Evolutionary conservation across 2,113 vertebrate species (phyloP).

Genomic region (Bombycilla garrulus): DNA sequence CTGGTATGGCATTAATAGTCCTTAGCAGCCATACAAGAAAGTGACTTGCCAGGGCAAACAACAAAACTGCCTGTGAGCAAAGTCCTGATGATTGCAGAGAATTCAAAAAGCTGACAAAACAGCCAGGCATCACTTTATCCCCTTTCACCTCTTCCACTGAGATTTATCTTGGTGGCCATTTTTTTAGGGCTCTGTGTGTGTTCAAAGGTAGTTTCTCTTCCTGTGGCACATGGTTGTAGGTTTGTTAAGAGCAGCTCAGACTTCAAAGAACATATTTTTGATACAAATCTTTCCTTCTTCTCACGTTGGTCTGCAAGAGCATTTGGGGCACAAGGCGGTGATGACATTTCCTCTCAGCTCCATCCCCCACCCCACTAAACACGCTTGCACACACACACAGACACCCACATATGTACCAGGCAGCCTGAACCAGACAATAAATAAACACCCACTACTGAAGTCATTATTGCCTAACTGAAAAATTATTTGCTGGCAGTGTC

Average conservation of each 20-base stretch:
- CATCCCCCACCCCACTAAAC: constrained; percentile 13
- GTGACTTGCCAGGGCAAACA: constrained; percentile 8
- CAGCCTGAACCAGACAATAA: constrained; percentile 69
- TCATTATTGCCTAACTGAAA: constrained; percentile 70
- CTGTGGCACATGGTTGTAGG: neutral
- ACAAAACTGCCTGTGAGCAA: neutral
- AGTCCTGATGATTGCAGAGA: neutral
- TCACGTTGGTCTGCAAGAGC: neutral
- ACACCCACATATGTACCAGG: constrained; percentile 59
- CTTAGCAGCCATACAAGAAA: neutral
- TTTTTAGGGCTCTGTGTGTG: neutral
- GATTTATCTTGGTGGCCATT: neutral
- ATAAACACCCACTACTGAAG: constrained; percentile 69
- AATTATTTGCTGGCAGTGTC: constrained; percentile 70
- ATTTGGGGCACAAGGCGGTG: neutral
- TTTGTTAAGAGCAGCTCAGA: neutral
- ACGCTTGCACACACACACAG: constrained; percentile 47
- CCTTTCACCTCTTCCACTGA: neutral
- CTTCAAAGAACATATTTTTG: neutral
- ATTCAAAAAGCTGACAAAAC: neutral
- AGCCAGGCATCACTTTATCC: neutral
- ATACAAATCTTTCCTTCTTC: constrained; percentile 12
- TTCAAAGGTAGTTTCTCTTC: neutral
- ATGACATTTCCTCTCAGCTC: constrained; percentile 41
- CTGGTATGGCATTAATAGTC: neutral